Evolutionary conservation across 2,113 vertebrate genomes (phyloP), one percentile per base, ranked within the genome.

Genomic region (Otis tarda): DNA sequence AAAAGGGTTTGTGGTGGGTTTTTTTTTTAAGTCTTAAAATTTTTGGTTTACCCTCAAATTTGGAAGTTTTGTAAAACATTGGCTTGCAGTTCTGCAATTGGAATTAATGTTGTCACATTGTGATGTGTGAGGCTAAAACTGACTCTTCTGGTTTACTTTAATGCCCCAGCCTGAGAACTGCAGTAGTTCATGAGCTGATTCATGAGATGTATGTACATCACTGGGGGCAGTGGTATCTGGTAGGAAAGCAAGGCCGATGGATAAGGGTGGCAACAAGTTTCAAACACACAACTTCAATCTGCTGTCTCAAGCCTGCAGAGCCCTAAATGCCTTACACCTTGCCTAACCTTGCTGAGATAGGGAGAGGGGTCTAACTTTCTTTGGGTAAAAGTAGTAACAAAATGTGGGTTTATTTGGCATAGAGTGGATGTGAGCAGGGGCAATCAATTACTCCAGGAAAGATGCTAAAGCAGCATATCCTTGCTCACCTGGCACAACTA

Each of bases 201-300:
- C 43, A 39, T 0, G 3, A 65, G 59, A 6, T 27, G n/a, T 31
- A 64, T 0, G 0, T 28, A 24, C 9, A 1, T 75, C 83, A 27
- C 65, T 4, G 24, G 50, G 35, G 70, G 65, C 64, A 82, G 71
- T 22, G 13, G 81, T 73, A 75, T 5, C 89, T 82, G 91, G 20
- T 50, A 74, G 76, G 31, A 75, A 77, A 37, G 47, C 1, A 4
- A 90, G 57, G 87, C 86, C 84, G 53, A 53, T 31, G 69, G 83
- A 25, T 31, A 92, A 84, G 65, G 43, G 69, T 28, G 49, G 43
- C 15, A 35, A 83, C 47, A 63, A 63, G 20, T 2, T 55, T 79
- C 81, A 57, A 84, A 68, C 23, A 87, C 16, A 56, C 37, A 3
- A 69, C 82, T 91, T 95, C 61, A 41, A 60, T 73, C 77, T 79